phyloP scores from a whole-genome alignment of 2,113 vertebrate species.

The Vulpes ferrilata region DNA sequence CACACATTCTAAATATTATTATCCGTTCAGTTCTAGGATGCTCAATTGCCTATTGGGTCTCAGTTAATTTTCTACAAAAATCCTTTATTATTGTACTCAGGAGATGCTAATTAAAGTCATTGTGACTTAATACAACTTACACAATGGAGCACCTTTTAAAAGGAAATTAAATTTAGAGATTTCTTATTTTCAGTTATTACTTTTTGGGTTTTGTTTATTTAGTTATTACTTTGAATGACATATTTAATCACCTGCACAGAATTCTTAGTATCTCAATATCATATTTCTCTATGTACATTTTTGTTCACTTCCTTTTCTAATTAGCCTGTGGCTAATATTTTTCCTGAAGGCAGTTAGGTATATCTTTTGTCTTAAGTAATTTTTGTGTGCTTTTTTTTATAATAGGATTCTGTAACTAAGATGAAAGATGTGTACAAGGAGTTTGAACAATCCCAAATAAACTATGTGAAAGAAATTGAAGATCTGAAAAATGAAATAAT shows the following conservation, averaged over 20 bases:
- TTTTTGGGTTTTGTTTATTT: not conserved
- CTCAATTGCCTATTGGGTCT: not conserved
- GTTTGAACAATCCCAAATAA: slow-evolving; percentile 85
- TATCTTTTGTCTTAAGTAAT: slow-evolving; percentile 26
- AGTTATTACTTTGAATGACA: not conserved
- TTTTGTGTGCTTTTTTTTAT: slow-evolving; percentile 73
- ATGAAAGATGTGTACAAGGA: slow-evolving; percentile 87
- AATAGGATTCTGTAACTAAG: slow-evolving; percentile 89
- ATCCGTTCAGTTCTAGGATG: not conserved
- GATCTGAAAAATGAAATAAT: slow-evolving; percentile 88
- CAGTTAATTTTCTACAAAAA: not conserved
- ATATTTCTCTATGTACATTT: not conserved
- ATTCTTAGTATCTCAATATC: not conserved
- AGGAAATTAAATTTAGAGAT: slow-evolving; percentile 31
- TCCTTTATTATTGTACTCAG: not conserved
- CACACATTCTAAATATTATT: not conserved
- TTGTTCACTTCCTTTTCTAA: slow-evolving; percentile 16
- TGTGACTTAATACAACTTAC: slow-evolving; percentile 10
- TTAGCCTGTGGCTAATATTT: not conserved
- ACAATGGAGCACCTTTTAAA: slow-evolving; percentile 50
- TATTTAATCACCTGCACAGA: not conserved
- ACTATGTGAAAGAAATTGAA: slow-evolving; percentile 88
- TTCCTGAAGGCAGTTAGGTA: not conserved
- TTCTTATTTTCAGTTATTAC: slow-evolving; percentile 15
- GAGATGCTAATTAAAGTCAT: not conserved